Evolutionary conservation across 2,888 invertebrate genomes (phyloP).

Genomic region (Litoditis marina): DNA sequence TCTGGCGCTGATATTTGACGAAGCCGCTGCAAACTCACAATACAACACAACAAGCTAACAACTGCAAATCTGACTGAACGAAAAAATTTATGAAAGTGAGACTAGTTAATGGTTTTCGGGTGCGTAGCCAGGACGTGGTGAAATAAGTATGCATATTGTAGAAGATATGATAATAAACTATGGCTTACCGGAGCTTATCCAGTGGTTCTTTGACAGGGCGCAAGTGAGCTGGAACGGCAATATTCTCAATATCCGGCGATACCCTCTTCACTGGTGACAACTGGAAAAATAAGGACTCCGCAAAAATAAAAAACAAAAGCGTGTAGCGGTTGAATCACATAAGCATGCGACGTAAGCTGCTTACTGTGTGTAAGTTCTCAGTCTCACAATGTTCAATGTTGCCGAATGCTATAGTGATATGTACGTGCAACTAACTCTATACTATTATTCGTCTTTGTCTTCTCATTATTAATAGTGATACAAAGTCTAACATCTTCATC

Average conservation of each 20-base stretch:
- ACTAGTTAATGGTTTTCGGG: not conserved
- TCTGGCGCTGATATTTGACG: constrained; percentile 89
- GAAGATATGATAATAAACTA: no score
- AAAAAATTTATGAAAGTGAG: not conserved
- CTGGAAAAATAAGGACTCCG: not conserved
- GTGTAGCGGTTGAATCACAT: not conserved
- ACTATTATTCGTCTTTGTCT: no score
- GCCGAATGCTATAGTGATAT: no score
- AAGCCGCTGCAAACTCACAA: constrained; percentile 74
- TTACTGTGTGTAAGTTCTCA: no score
- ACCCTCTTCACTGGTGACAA: not conserved
- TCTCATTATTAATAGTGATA: no score
- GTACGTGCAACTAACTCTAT: no score
- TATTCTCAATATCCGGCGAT: constrained; percentile 57
- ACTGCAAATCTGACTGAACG: not conserved
- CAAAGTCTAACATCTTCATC: constrained; percentile 69
- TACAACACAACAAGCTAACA: not conserved
- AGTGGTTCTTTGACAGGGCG: constrained; percentile 50
- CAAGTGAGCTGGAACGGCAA: constrained; percentile 40
- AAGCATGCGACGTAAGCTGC: not conserved
- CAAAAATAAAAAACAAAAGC: not conserved
- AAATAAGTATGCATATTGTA: no score
- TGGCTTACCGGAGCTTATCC: constrained; percentile 57
- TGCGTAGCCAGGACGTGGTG: not conserved
- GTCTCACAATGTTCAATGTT: no score